Conservation (phyloP, 2,797 vertebrate genomes). For the Platyrinchus mystaceus region DNA sequence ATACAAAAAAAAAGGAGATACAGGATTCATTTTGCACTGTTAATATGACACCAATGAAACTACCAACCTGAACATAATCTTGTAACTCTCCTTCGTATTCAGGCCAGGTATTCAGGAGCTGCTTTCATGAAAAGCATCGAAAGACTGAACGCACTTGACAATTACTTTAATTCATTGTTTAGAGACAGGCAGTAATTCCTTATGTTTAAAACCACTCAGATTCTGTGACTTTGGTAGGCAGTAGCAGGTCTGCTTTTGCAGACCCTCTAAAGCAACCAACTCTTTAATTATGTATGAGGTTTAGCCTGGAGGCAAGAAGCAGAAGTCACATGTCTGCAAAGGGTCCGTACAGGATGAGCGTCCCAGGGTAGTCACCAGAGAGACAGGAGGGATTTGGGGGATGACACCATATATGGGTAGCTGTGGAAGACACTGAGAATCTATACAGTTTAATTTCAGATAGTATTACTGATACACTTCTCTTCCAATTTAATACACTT, state of each 20-base stretch:
- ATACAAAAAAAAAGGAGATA: not conserved
- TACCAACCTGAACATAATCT: not conserved
- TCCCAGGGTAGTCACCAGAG: not conserved
- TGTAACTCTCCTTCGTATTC: not conserved
- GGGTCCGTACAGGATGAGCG: not conserved
- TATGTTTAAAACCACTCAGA: not conserved
- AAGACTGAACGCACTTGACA: not conserved
- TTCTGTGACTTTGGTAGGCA: not conserved
- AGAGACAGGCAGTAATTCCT: not conserved
- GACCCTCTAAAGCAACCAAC: not conserved
- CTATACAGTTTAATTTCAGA: not conserved
- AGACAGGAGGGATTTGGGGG: not conserved
- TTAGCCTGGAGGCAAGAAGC: not conserved
- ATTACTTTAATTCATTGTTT: not conserved
- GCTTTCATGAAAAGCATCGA: not conserved
- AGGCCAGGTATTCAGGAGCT: not conserved
- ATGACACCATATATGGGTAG: not conserved
- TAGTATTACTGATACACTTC: not conserved
- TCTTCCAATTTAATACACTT: not conserved
- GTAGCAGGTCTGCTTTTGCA: not conserved
- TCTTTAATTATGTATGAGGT: not conserved
- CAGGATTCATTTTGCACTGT: not conserved
- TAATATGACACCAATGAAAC: not conserved
- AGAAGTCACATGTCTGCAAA: not conserved
- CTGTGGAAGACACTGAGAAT: not conserved